These are phyloP conservation scores for Amphipoea oculea DNA, from an alignment of 2,888 invertebrate genomes.

Conservation along the genomic window DNA sequence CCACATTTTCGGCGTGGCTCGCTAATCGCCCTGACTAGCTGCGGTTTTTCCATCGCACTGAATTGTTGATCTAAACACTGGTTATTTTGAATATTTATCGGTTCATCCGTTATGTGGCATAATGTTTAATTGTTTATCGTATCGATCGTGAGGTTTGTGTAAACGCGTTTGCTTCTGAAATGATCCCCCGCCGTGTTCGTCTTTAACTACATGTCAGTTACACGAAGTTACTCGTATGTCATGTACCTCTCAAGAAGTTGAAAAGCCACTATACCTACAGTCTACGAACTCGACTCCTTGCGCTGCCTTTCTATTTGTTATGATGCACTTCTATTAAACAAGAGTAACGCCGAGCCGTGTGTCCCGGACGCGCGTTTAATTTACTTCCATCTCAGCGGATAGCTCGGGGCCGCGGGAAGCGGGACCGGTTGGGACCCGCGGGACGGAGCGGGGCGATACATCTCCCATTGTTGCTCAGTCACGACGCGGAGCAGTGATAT, in stretches of 20 bases:
- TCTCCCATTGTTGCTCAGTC: conserved; percentile 11
- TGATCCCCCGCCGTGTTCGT: not conserved
- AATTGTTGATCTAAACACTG: conserved; percentile 9
- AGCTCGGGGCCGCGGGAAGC: not conserved
- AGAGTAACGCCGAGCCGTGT: not conserved
- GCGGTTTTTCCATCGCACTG: not conserved
- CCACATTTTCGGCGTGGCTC: not conserved
- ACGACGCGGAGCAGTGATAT: not conserved
- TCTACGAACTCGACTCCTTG: not conserved
- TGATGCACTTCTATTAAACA: not conserved
- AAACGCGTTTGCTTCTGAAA: not conserved
- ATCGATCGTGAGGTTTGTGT: not conserved
- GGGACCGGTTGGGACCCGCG: not conserved
- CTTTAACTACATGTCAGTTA: not conserved
- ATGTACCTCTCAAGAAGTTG: not conserved
- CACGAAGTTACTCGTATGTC: too few species aligned
- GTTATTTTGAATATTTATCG: not conserved
- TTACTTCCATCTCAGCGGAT: conserved; percentile 2
- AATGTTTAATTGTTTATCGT: not conserved
- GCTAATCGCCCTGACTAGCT: not conserved
- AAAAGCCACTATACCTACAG: not conserved
- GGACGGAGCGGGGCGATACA: not conserved
- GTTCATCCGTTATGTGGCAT: not conserved
- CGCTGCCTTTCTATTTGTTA: too few species aligned
- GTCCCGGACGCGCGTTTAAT: not conserved